Conservation (phyloP, 1,140 invertebrate genomes). For the Drosophila funebris region DNA sequence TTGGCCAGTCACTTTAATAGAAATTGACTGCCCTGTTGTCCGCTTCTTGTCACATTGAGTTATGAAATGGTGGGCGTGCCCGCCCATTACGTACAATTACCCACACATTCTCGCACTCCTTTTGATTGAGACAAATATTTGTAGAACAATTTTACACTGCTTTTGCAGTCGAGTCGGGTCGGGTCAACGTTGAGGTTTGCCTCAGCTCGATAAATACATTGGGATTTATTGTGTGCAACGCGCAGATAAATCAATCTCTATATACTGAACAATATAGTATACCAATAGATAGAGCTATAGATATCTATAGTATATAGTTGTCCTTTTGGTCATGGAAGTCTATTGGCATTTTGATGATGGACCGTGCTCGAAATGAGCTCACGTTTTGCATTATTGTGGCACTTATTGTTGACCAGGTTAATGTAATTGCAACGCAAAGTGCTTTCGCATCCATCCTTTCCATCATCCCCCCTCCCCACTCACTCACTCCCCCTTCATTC, state of each 20-base stretch:
- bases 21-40: conserved; percentile 54
- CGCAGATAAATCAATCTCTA: background rate
- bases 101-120: background rate
- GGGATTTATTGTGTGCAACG: conserved; percentile 56
- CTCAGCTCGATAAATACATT: conserved; percentile 64
- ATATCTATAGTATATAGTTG: background rate
- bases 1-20: conserved; percentile 52
- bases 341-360: conserved; percentile 59
- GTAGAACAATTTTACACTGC: conserved; percentile 56
- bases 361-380: conserved; percentile 59
- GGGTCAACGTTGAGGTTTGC: conserved; percentile 39
- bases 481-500: background rate
- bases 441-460: conserved; percentile 1
- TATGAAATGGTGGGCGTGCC: conserved; percentile 51
- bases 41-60: conserved; percentile 58
- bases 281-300: background rate
- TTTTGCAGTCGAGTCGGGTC: no score
- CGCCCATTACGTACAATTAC: conserved; percentile 9
- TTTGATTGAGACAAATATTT: conserved; percentile 79
- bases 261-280: background rate
- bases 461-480: background rate
- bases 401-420: conserved; percentile 63
- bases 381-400: conserved; percentile 65
- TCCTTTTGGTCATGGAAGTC: conserved; percentile 15
- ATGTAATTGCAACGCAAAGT: conserved; percentile 42